Evolutionary conservation across 2,113 vertebrate species (phyloP), one percentile per base, ranked within the genome.

Genomic region (Coptodon bakossiorum): DNA sequence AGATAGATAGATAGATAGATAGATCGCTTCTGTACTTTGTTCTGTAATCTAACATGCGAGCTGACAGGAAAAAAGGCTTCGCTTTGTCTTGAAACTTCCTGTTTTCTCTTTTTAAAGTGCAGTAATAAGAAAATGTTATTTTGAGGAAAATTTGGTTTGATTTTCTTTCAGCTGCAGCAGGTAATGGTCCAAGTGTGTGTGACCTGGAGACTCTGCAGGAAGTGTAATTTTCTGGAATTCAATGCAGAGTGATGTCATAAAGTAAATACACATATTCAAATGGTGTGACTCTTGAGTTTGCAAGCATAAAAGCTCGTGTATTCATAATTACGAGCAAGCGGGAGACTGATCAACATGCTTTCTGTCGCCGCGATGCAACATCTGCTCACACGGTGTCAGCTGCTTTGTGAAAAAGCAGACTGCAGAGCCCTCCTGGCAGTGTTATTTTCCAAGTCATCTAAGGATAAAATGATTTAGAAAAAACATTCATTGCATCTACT

Each of bases 381-480:
- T 79, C n/a, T 78, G 13, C 66, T 66, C 68, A 52, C 71, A 48
- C 54, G 3, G 43, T 89, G 66, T 84, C 36, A 59, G 85, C n/a
- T 84, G 59, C 29, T 76, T 86, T 87, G 66, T 36, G 1, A 24
- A 78, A 22, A 31, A 54, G 59, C 71, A 52, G 45, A 84, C 53
- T 85, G 53, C 85, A 48, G 24, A 59, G 59, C 50, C 59, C 61
- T 87, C 50, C 80, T 87, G 59, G 24, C n/a, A 3, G 29, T 59
- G 48, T 85, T 85, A 84, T 91, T 92, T 91, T 88, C 84, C 86
- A 84, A 86, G 54, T 90, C 81, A 87, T 80, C 45, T 85, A 82
- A 88, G 86, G 86, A 88, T 85, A 71, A 89, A 87, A 81, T 84
- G 2, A 45, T 50, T 57, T 3, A 24, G n/a, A 10, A 86, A 57